These are phyloP conservation scores for Volucella zonaria DNA, from an alignment of 2,888 invertebrate species.

Conservation along the genomic window DNA sequence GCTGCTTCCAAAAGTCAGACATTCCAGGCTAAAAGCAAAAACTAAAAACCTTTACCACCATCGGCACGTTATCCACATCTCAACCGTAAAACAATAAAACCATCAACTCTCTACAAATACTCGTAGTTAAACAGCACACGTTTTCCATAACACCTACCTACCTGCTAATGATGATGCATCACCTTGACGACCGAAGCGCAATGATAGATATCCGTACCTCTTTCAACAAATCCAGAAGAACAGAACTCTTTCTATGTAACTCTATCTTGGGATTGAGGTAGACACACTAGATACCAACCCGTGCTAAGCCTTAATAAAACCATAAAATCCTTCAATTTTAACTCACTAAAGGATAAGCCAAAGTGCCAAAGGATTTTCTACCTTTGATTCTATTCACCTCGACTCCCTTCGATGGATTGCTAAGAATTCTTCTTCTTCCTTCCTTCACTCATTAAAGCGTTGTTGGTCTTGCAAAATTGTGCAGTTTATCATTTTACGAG, in stretches of 20 bases:
- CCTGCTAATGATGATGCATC: constrained; percentile 23
- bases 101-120: constrained; percentile 54
- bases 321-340: constrained; percentile 80
- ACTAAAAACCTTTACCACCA: constrained; percentile 12
- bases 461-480: constrained; percentile 57
- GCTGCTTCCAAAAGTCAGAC: constrained; percentile 26
- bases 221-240: constrained; percentile 26
- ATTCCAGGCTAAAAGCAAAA: constrained; percentile 23
- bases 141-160: constrained; percentile 29
- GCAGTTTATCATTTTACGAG: constrained; percentile 71
- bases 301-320: constrained; percentile 81
- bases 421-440: constrained; percentile 31
- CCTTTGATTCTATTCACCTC: constrained; percentile 31
- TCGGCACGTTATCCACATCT: constrained; percentile 38
- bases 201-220: constrained; percentile 35
- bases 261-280: constrained; percentile 66
- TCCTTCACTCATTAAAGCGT: constrained; percentile 32
- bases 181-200: constrained; percentile 50
- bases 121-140: constrained; percentile 56
- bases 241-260: constrained; percentile 71
- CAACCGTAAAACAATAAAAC: constrained; percentile 69
- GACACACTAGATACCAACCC: constrained; percentile 37
- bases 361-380: constrained; percentile 45
- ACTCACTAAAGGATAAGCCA: constrained; percentile 57
- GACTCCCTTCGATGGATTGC: constrained; percentile 36